A percentile compares a stretch with the other conserved stretches of the same genome.
Evolutionary conservation across 1,140 invertebrate genomes (phyloP).

Genomic region (Polypedilum vanderplanki): DNA sequence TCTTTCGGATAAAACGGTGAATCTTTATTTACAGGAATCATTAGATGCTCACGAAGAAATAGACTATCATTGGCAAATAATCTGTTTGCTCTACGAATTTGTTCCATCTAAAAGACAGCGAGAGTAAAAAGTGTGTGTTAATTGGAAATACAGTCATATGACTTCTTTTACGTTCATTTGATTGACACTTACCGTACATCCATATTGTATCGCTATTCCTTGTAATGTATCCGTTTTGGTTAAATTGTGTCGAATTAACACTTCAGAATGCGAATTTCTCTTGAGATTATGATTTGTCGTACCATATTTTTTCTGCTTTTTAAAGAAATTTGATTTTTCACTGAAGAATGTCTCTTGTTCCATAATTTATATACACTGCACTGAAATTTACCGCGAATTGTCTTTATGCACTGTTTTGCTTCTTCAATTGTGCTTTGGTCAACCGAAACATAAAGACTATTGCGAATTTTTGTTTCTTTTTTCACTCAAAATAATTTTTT

Average conservation of each 20-base stretch:
- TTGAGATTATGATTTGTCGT: conserved; percentile 64
- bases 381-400: neutral
- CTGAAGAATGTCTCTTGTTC: conserved; percentile 17
- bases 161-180: conserved; percentile 33
- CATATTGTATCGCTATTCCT: conserved; percentile 86
- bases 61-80: conserved; percentile 84
- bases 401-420: neutral
- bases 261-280: conserved; percentile 55
- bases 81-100: conserved; percentile 78
- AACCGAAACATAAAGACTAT: neutral
- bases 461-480: conserved; percentile 11
- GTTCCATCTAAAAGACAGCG: conserved; percentile 68
- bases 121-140: conserved; percentile 17
- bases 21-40: conserved; percentile 67
- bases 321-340: conserved; percentile 8
- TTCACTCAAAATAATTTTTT: neutral
- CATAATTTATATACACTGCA: neutral
- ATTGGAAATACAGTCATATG: conserved; percentile 25
- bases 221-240: conserved; percentile 79
- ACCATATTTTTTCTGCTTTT: conserved; percentile 78
- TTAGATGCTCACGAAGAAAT: conserved; percentile 70
- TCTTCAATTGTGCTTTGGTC: neutral
- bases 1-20: conserved; percentile 51
- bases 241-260: conserved; percentile 71
- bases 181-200: conserved; percentile 69